phyloP scores from a whole-genome alignment of 2,888 invertebrate genomes.

The Antheraea yamamai region DNA sequence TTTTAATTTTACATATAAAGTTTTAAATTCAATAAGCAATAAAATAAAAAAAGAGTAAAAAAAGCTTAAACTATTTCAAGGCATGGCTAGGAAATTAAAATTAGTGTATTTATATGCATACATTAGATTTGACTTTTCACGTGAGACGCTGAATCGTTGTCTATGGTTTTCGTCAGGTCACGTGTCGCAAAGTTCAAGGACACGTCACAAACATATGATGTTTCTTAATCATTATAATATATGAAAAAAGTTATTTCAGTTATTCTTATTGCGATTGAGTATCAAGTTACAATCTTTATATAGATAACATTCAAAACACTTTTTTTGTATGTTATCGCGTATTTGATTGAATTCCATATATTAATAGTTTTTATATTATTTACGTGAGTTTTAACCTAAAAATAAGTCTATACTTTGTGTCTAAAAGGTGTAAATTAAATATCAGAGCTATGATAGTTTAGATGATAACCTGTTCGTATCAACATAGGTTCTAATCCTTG shows the following conservation, averaged over 20 bases:
- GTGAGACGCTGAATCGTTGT: neutral
- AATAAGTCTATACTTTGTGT: too few species aligned
- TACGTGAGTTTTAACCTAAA: too few species aligned
- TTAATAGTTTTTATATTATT: too few species aligned
- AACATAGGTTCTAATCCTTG: too few species aligned
- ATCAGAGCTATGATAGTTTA: too few species aligned
- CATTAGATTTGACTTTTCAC: slow-evolving; percentile 17
- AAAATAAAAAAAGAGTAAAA: neutral
- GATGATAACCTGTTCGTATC: too few species aligned
- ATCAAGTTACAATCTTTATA: neutral
- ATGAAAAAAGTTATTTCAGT: neutral
- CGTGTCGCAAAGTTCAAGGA: slow-evolving; percentile 26
- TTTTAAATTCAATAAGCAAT: neutral
- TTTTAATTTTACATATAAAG: too few species aligned
- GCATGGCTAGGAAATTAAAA: slow-evolving; percentile 17
- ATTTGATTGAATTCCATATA: too few species aligned
- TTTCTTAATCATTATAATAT: neutral
- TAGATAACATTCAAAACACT: neutral
- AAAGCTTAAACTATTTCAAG: slow-evolving; percentile 16
- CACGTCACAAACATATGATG: slow-evolving; percentile 13
- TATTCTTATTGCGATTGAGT: neutral
- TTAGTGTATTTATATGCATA: slow-evolving; percentile 30
- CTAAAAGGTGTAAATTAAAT: too few species aligned
- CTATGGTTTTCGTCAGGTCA: slow-evolving; percentile 19
- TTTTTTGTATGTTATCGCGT: neutral